Base-by-base conservation (phyloP, 1,140 invertebrate genomes). In the Drosophila bifasciata region DNA sequence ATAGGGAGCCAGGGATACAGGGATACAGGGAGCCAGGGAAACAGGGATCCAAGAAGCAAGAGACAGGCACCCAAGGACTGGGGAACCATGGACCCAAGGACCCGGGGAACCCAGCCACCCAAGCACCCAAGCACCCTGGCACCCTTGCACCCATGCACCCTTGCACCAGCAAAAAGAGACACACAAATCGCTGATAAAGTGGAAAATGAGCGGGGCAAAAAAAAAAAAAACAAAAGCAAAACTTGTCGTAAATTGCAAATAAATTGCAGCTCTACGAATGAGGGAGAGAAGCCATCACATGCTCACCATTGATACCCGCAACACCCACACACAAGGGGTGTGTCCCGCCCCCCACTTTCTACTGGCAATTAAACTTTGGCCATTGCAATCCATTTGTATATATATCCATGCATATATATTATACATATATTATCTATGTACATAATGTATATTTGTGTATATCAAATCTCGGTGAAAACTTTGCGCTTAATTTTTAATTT, bases 151-250 rank as follows among this genome's bases (percentile, higher is more conserved):
- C n/a, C n/a, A n/a, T n/a, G n/a, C n/a, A n/a, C n/a, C n/a, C n/a
- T n/a, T n/a, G n/a, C n/a, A n/a, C 16, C 19, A n/a, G 16, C 11
- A 21, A 16, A 16, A 28, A 5, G 15, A 40, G 15, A 40, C 28
- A 32, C 58, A 70, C 78, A 88, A 88, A 88, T 88, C 78, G 83
- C 83, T 79, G 83, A 83, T 88, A 76, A 88, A 88, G 78, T 81
- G 83, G 76, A 88, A 88, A 88, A 83, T 88, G 79, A 86, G 75
- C 67, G 73, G 79, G 88, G 75, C 67, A 69, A 48, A 81, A 81
- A 70, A 80, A 23, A 74, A 74, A 49, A 52, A 44, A 28, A 15
- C 44, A 63, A 36, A 43, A 15, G 32, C 44, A 60, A 45, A 44
- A 43, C 43, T 67, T 6, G 71, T 66, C 51, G 55, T 68, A 76